Evolutionary conservation across 2,888 invertebrate genomes (phyloP).

Genomic region (Morinoia aosen): DNA sequence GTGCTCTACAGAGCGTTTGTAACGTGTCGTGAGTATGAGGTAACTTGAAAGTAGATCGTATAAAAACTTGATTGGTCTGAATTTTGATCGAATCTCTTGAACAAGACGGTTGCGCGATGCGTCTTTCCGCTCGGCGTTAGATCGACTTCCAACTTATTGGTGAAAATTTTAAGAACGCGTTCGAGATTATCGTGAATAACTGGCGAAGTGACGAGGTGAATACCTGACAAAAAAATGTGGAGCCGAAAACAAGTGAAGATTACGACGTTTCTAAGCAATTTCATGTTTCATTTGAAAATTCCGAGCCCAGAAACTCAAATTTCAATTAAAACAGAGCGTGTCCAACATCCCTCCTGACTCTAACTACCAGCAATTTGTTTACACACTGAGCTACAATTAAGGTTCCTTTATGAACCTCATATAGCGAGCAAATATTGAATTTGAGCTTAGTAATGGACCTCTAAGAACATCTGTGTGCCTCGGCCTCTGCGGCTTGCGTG

Average conservation of each 20-base stretch:
- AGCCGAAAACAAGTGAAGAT: background rate
- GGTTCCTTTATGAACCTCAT: constrained; percentile 52
- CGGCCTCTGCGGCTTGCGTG: constrained; percentile 29
- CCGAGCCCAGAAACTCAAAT: constrained; percentile 13
- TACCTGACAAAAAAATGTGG: background rate
- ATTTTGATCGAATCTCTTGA: background rate
- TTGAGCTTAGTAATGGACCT: constrained; percentile 53
- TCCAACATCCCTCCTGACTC: constrained; percentile 34
- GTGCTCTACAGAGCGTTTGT: background rate
- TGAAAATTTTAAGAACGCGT: background rate
- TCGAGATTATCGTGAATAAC: background rate
- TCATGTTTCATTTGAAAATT: background rate
- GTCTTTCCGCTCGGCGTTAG: background rate
- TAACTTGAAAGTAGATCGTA: background rate
- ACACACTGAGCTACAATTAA: constrained; percentile 52
- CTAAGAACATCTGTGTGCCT: constrained; percentile 49
- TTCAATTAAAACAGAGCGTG: constrained; percentile 40
- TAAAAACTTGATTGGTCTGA: background rate
- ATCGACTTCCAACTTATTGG: background rate
- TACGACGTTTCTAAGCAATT: background rate
- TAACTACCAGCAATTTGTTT: constrained; percentile 51
- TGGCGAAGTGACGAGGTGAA: background rate
- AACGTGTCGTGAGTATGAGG: background rate
- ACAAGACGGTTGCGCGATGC: background rate
- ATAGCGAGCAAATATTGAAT: constrained; percentile 51